Evolutionary conservation across 2,888 invertebrate genomes (phyloP), one percentile per base, ranked within the genome.

Genomic region (Melanchra persicariae): DNA sequence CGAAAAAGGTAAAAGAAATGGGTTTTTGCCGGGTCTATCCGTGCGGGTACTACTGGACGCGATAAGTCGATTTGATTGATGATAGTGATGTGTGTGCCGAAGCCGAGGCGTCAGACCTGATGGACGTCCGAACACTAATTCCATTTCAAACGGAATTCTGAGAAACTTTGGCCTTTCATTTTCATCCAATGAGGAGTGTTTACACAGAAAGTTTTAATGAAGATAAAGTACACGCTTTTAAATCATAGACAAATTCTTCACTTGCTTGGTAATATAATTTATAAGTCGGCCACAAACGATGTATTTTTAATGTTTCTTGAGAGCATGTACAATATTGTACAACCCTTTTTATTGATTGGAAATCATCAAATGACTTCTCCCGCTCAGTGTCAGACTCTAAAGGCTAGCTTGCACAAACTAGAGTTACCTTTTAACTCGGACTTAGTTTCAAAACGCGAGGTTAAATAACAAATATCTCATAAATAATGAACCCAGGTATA

Each of bases 21-120:
- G 84, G 80, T 83, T 85, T 87, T 83, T 81, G 82, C 79, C 74
- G 68, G 80, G 78, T 87, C 83, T 85, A 86, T 83, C 83, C 74
- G 87, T 85, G 79, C 81, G 88, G 87, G 82, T 78, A 70, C 72
- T 83, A 82, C 86, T 68, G 74, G 68, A 91, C 90, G 87, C 87
- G 91, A 89, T 92, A 92, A 93, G 91, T 91, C 92, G 87, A 85
- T 88, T 89, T 92, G 92, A 93, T 92, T 89, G 91, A 90, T 89
- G 88, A 88, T 87, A 85, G 82, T 81, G 83, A 87, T 85, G 86
- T 79, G 80, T 65, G 75, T 55, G 66, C 79, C 65, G 52, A 76
- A 76, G 70, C 77, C 63, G 76, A 81, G 54, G 76, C 74, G 79
- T 83, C 74, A 70, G 70, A 22, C 30, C 59, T 70, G 75, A 77